Evolutionary conservation across 2,113 vertebrate genomes (phyloP), one percentile per base, ranked within the genome.

Genomic region (Athene noctua): DNA sequence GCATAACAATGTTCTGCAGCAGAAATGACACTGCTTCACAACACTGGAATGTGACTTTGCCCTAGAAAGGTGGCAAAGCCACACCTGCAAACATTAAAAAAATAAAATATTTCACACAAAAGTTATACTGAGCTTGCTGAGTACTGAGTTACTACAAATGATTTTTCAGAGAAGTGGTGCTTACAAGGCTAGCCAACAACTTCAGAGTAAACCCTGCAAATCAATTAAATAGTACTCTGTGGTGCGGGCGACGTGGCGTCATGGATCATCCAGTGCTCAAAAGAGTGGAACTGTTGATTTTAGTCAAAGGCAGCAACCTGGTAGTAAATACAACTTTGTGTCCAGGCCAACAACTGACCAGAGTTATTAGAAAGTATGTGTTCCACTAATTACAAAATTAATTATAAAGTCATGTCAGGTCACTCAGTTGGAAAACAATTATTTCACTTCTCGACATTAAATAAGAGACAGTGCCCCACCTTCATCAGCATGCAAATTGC

Each of bases 341-440:
- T 67, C 94, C 86, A 91, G 93, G 47, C 40, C 11, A 3, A 81
- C 40, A 88, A 23, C 16, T 49, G n/a, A 29, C 42, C 52, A 26
- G 34, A 44, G 16, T 55, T 85, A 54, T 83, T 92, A 92, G 89
- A 83, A 97, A 97, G 70, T 27, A 29, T 22, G 52, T 26, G 42
- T 88, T 91, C 66, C 30, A 77, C 57, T 91, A 92, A 82, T 86
- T 93, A 92, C 36, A 92, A 80, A 94, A 88, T 78, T 93, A 95
- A 97, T 97, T 96, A 91, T 40, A 86, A 92, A 95, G 88, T 80
- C 70, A 25, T 38, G 88, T 94, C 70, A 49, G 80, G 90, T 80
- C 81, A 91, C 58, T 95, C 84, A 26, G 72, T n/a, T 93, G 95
- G 90, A 98, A 97, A 96, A 94, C 75, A 91, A 96, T 81, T 58